A percentile compares a stretch with the other conserved stretches of the same genome.
Conservation (phyloP, 1,140 invertebrate genomes). For the Hyles vespertilio region DNA sequence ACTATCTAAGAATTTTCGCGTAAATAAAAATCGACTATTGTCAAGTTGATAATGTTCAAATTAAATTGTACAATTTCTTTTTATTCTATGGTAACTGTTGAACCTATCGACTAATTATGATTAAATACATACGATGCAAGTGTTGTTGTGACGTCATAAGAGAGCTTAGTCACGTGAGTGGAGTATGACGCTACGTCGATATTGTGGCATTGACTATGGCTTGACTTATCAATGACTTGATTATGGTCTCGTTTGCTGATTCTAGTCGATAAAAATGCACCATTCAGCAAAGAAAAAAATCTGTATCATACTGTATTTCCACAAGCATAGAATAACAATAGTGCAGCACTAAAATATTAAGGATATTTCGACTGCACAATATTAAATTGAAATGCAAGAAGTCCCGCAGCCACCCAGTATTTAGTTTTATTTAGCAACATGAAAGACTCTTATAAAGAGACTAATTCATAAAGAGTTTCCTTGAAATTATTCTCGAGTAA, state of each 20-base stretch:
- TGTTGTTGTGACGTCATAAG: slow-evolving; percentile 25
- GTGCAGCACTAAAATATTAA: too few species aligned
- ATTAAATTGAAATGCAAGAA: too few species aligned
- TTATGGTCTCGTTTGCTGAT: background rate
- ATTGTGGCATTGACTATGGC: slow-evolving; percentile 12
- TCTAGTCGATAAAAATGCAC: too few species aligned
- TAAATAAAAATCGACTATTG: slow-evolving; percentile 3
- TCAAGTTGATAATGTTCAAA: slow-evolving; percentile 6
- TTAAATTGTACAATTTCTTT: slow-evolving; percentile 23
- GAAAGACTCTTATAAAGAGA: too few species aligned
- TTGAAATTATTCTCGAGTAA: too few species aligned
- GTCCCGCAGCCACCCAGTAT: too few species aligned
- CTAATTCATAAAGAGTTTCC: too few species aligned
- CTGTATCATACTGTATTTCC: too few species aligned
- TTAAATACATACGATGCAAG: slow-evolving; percentile 29
- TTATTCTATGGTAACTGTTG: slow-evolving; percentile 44
- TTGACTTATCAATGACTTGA: background rate
- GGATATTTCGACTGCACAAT: too few species aligned
- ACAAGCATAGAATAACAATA: too few species aligned
- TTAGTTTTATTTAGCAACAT: too few species aligned
- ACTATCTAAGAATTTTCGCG: slow-evolving; percentile 12
- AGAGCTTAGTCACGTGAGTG: slow-evolving; percentile 7
- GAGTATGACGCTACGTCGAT: background rate
- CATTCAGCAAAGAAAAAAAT: too few species aligned
- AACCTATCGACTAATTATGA: slow-evolving; percentile 30